phyloP scores from a whole-genome alignment of 2,888 invertebrate species.

The Hecatera dysodea region DNA sequence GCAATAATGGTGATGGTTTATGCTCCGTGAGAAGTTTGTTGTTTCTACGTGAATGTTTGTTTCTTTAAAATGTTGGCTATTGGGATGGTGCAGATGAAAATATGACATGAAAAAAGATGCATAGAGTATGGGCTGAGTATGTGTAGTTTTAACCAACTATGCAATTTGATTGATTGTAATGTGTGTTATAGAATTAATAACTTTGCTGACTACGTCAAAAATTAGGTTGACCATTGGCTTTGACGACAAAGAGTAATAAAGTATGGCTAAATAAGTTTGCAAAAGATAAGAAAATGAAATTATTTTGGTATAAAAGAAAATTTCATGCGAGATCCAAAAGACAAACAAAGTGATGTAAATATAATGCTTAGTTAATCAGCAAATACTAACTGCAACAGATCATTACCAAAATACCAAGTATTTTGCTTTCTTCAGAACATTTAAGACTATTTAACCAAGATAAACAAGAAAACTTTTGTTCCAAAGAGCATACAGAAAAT shows the following conservation, averaged over 20 bases:
- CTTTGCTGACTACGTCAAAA: not conserved
- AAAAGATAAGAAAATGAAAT: not conserved
- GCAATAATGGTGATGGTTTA: conserved; percentile 72
- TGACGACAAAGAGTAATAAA: not conserved
- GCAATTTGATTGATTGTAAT: not conserved
- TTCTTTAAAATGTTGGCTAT: conserved; percentile 9
- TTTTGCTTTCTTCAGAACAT: not conserved
- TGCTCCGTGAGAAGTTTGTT: conserved; percentile 27
- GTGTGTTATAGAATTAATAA: not conserved
- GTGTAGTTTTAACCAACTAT: not conserved
- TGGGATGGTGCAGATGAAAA: no score
- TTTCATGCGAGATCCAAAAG: not conserved
- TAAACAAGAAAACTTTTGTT: not conserved
- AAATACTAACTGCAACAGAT: not conserved
- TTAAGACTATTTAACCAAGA: not conserved
- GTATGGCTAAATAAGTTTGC: not conserved
- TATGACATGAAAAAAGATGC: not conserved
- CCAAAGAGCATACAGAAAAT: not conserved
- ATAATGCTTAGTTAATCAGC: not conserved
- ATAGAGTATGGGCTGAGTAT: not conserved
- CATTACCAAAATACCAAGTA: not conserved
- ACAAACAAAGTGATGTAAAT: not conserved
- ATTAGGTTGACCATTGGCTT: not conserved
- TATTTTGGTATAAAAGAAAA: not conserved
- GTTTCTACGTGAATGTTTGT: conserved; percentile 10